Evolutionary conservation across 2,113 vertebrate genomes (phyloP), one percentile per base, ranked within the genome.

Genomic region (Alligator sinensis): DNA sequence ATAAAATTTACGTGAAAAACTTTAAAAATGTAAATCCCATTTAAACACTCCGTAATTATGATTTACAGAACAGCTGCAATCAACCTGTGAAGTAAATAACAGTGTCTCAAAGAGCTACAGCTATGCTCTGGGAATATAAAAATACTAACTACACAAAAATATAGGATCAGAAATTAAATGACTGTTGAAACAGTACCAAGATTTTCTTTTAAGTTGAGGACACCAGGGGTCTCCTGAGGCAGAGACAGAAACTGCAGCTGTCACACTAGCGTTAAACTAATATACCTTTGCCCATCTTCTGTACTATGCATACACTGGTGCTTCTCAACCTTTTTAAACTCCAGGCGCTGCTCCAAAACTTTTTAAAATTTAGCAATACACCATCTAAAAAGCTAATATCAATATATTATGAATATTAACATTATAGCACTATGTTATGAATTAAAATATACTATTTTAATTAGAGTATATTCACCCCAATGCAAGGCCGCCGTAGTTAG

Each of bases 1-100:
- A 54, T 86, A 61, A 1, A 86, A 87, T 63, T 94, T 91, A 11
- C 68, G 79, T 83, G 47, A 47, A 47, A 47, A 47, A 47, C 7
- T 47, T 47, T 47, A 47, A 47, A 47, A 47, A 47, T 47, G 87
- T 59, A 93, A 95, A 94, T 88, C 86, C 54, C 82, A 91, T 93
- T 95, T 95, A 28, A n/a, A 64, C 24, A 80, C 58, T 11, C 76
- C 19, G 11, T 83, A 84, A 93, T 78, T 96, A 54, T 78, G 77
- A 77, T 92, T 92, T 96, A 80, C 1, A 0, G 61, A 93, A 74
- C 4, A 2, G 75, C 58, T 47, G 87, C 86, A 87, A 89, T 77
- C 89, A 84, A 86, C 86, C 78, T 72, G 21, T 77, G 88, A 94
- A 92, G 78, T 93, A 97, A 95, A 95, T 90, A 74, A 91, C 62